Evolutionary conservation across 2,113 vertebrate genomes (phyloP), one percentile per base, ranked within the genome.

Genomic region (Prolemur simus): DNA sequence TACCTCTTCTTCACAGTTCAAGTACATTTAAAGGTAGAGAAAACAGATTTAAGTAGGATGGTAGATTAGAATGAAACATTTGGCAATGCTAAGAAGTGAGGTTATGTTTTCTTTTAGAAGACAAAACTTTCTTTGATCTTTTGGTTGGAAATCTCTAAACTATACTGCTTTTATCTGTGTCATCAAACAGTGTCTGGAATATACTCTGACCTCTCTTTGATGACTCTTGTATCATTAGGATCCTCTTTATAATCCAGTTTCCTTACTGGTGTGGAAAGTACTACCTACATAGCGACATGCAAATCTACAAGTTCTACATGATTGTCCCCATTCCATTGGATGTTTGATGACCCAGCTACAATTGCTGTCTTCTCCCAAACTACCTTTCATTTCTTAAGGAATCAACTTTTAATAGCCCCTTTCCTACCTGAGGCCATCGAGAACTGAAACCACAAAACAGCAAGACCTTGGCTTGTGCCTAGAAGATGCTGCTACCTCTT

Each of bases 131-230:
- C 21, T 87, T 49, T 66, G 32, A 77, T 6, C 2, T 17, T 96
- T 91, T 93, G 58, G 2, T 68, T 91, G 21, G 94, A 80, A 95
- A 96, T 87, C 56, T 92, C 56, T 92, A 63, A 95, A 39, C 87
- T 45, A 15, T 17, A 74, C 10, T 85, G 21, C 37, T 83, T 92
- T 93, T 47, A 74, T 21, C 80, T 91, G 1, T 60, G 45, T 88
- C 34, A 20, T 76, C 82, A 94, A 80, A 34, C 45, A 29, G 32
- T 39, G 6, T 80, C 76, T 80, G 39, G 23, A 74, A 89, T 58
- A 49, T 56, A 47, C 39, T 54, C 29, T n/a, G 47, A 52, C 32
- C 37, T 90, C 54, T 71, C n/a, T 71, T 49, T 56, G 52, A 45
- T 42, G 89, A 39, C 49, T 87, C 64, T 21, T 68, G 0, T 47